These are phyloP conservation scores for Lamproptera curius DNA, from an alignment of 2,888 invertebrate genomes.

Conservation along the genomic window DNA sequence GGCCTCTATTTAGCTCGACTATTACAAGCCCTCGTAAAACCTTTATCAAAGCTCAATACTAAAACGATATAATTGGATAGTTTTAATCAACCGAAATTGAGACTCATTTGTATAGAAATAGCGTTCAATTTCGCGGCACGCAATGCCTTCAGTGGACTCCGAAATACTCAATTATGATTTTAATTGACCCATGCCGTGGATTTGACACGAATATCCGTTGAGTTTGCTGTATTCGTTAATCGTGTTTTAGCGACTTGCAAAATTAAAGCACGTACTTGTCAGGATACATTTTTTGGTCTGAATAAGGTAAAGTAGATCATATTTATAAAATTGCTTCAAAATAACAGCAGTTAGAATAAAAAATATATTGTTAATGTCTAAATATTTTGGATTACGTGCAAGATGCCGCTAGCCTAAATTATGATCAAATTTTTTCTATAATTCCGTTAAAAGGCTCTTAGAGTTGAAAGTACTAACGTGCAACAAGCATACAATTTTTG, in stretches of 20 bases:
- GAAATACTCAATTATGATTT: conserved; percentile 66
- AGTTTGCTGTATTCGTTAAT: conserved; percentile 32
- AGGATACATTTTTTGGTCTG: neutral
- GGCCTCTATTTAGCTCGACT: conserved; percentile 13
- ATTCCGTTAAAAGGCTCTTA: too few species aligned
- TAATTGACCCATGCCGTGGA: conserved; percentile 59
- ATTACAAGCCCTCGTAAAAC: conserved; percentile 17
- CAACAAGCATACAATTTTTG: too few species aligned
- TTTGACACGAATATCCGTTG: conserved; percentile 51
- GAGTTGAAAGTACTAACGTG: too few species aligned
- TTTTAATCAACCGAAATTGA: conserved; percentile 29
- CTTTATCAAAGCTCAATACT: neutral
- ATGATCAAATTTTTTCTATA: too few species aligned
- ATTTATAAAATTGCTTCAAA: too few species aligned
- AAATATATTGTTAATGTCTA: too few species aligned
- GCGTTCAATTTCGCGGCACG: conserved; percentile 27
- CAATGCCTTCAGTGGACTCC: conserved; percentile 26
- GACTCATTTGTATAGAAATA: conserved; percentile 29
- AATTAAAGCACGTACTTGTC: conserved; percentile 7
- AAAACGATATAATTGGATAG: conserved; percentile 17
- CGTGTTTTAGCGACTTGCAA: conserved; percentile 25
- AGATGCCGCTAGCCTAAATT: too few species aligned
- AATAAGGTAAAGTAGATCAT: neutral
- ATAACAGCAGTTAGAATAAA: too few species aligned
- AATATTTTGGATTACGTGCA: too few species aligned